Conservation (phyloP, 2,797 vertebrate genomes). For the Percopsis omiscomaycus region DNA sequence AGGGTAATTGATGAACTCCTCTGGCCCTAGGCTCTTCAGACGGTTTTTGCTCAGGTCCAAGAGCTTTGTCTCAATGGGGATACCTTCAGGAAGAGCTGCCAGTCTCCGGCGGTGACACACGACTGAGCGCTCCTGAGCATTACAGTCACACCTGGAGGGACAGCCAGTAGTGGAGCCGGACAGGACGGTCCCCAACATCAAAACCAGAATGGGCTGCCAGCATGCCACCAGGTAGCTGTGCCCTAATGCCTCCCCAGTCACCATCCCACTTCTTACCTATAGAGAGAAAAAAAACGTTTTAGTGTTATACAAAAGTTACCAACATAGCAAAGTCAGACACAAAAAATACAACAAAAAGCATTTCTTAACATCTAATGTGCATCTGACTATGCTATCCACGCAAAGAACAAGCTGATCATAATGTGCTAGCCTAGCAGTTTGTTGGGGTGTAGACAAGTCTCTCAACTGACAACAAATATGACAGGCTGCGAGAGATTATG, state of each 20-base stretch:
- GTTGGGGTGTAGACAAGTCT: no score
- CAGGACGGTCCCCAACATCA: slow-evolving; percentile 95
- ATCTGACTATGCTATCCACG: no score
- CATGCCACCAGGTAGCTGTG: slow-evolving; percentile 96
- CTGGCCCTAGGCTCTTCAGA: slow-evolving; percentile 90
- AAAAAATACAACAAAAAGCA: no score
- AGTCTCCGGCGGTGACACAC: slow-evolving; percentile 92
- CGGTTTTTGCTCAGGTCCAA: slow-evolving; percentile 97
- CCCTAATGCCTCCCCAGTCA: slow-evolving; percentile 86
- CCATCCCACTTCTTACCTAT: slow-evolving; percentile 96
- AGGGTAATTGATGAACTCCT: slow-evolving; percentile 95
- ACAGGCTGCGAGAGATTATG: no score
- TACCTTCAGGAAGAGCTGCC: slow-evolving; percentile 89
- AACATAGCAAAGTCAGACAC: no score
- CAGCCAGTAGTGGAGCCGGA: slow-evolving; percentile 95
- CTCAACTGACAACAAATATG: no score
- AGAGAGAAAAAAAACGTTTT: slow-evolving; percentile 48
- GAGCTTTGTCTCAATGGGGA: slow-evolving; percentile 91
- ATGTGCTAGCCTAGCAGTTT: no score
- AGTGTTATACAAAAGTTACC: no score
- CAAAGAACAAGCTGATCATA: no score
- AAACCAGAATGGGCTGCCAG: slow-evolving; percentile 98
- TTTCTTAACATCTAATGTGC: no score
- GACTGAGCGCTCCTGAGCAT: slow-evolving; percentile 92
- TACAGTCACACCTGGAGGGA: slow-evolving; percentile 96